Conservation (phyloP, 2,888 invertebrate species). For the Quadroppia sp. region DNA sequence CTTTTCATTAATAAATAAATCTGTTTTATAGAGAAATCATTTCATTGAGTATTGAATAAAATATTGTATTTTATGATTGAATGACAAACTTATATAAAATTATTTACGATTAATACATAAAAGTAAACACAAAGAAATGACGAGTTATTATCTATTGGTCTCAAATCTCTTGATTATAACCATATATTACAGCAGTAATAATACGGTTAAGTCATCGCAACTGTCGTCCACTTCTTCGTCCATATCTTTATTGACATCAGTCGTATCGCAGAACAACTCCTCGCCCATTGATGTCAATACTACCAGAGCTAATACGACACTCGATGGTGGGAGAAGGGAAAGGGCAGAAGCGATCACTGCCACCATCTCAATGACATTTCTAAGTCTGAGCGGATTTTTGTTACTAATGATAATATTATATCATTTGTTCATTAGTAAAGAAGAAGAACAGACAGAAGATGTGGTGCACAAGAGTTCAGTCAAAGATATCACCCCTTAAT, state of each 20-base stretch:
- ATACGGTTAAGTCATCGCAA: background rate
- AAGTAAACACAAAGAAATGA: background rate
- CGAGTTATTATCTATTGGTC: background rate
- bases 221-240: conserved; percentile 1
- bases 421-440: background rate
- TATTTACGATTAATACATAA: no score
- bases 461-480: no score
- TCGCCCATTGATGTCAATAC: background rate
- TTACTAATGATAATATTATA: background rate
- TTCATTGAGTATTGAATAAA: no score
- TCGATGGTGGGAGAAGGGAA: background rate
- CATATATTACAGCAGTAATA: background rate
- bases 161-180: background rate
- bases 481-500: no score
- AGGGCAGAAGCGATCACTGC: background rate
- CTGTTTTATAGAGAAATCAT: no score
- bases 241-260: background rate
- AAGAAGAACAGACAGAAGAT: no score
- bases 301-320: background rate
- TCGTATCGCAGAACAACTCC: background rate
- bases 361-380: background rate
- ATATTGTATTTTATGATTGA: no score
- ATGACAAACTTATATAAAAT: no score
- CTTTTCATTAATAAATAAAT: no score
- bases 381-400: background rate